phyloP scores from a whole-genome alignment of 2,888 invertebrate genomes.

The Arge pagana region DNA sequence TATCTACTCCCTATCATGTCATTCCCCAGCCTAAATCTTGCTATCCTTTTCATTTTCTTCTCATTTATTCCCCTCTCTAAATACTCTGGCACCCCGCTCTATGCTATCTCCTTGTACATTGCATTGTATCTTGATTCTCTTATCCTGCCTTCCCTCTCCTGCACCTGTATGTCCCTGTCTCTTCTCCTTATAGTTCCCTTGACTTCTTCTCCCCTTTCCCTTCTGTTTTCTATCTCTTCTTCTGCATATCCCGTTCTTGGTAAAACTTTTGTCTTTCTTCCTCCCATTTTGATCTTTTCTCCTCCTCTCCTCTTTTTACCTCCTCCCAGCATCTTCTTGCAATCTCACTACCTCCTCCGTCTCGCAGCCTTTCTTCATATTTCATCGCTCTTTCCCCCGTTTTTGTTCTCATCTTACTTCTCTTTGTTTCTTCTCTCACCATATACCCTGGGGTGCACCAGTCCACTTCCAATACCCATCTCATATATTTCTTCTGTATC shows the following conservation, averaged over 20 bases:
- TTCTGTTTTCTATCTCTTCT: conserved; percentile 21
- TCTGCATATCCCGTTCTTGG: conserved; percentile 21
- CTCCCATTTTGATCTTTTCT: background rate
- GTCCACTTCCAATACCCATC: conserved; percentile 21
- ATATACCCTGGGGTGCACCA: conserved; percentile 13
- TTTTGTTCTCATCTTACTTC: conserved; percentile 6
- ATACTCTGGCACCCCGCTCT: conserved; percentile 14
- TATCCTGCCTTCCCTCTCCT: conserved; percentile 3
- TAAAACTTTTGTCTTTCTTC: conserved; percentile 12
- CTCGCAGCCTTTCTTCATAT: background rate
- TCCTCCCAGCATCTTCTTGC: conserved; percentile 2
- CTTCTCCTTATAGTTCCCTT: conserved; percentile 1
- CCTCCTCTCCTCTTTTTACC: background rate
- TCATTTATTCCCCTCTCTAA: background rate
- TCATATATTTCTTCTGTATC: conserved; percentile 9
- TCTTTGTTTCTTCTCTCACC: conserved; percentile 16
- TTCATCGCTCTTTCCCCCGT: background rate
- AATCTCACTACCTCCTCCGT: background rate
- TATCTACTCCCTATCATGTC: conserved; percentile 10
- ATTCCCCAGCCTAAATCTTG: conserved; percentile 16
- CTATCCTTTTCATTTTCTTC: too few relatives aligned
- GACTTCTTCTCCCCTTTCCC: conserved; percentile 8
- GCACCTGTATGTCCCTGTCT: conserved; percentile 22
- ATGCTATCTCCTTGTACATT: background rate
- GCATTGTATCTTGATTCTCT: conserved; percentile 4